Conservation (phyloP, 2,797 vertebrate species). For the Thripadectes ignobilis region DNA sequence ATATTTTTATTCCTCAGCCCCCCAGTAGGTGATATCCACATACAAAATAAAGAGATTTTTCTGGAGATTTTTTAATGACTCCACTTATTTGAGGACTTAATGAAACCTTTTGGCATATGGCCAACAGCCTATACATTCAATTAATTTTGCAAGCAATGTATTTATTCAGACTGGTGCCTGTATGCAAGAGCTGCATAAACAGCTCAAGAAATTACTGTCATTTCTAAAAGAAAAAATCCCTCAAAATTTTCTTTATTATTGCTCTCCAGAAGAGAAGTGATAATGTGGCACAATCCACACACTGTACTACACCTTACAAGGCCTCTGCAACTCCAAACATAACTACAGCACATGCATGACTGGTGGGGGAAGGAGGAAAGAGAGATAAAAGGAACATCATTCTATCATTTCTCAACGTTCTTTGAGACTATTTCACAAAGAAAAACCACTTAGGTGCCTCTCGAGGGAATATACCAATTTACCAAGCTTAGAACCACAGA, state of each 20-base stretch:
- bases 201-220: neutral
- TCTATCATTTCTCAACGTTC: rapidly evolving
- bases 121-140: neutral
- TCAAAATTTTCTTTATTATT: neutral
- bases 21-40: neutral
- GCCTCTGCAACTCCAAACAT: neutral
- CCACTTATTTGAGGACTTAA: neutral
- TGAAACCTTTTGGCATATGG: neutral
- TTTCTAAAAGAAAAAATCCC: neutral
- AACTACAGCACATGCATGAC: rapidly evolving
- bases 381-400: neutral
- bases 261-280: neutral
- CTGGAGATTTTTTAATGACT: neutral
- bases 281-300: rapidly evolving
- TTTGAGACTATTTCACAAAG: neutral
- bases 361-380: neutral
- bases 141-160: neutral
- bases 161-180: neutral
- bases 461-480: neutral
- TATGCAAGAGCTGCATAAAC: neutral
- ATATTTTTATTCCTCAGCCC: neutral
- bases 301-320: no score
- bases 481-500: neutral
- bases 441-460: neutral
- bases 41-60: neutral